Evolutionary conservation across 1,140 invertebrate genomes (phyloP).

Genomic region (Pararge aegeria): DNA sequence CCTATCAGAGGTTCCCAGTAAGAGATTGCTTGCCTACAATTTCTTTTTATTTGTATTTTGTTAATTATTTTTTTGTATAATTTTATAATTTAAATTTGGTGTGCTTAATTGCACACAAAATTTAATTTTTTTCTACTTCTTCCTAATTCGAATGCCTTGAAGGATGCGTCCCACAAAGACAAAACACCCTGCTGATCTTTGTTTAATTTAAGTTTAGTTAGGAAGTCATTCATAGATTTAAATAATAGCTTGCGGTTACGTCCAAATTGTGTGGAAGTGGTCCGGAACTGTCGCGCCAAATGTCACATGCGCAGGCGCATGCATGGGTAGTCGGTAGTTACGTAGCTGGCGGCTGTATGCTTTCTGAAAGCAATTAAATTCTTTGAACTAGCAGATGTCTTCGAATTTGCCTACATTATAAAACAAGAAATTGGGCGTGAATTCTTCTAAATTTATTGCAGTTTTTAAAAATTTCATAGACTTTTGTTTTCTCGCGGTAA

Average conservation of each 20-base stretch:
- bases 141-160: too few relatives aligned
- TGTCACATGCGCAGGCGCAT: conserved; percentile 27
- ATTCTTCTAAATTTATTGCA: too few relatives aligned
- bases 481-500: too few relatives aligned
- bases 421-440: too few relatives aligned
- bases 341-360: neutral
- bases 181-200: neutral
- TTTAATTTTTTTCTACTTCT: too few relatives aligned
- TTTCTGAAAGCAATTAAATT: neutral
- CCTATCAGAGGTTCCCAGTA: too few relatives aligned
- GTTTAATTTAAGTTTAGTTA: neutral
- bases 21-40: too few relatives aligned
- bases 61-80: too few relatives aligned
- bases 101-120: too few relatives aligned
- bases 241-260: neutral
- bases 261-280: conserved; percentile 10
- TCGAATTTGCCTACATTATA: neutral
- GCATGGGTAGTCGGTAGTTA: neutral
- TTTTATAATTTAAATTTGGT: too few relatives aligned
- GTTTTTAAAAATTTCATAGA: too few relatives aligned
- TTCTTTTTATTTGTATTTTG: too few relatives aligned
- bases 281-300: conserved; percentile 38
- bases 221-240: neutral
- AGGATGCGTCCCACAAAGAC: neutral
- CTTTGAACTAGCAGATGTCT: neutral